These are phyloP conservation scores for Cryptotermes secundus DNA, from an alignment of 1,140 invertebrate species.

Conservation along the genomic window DNA sequence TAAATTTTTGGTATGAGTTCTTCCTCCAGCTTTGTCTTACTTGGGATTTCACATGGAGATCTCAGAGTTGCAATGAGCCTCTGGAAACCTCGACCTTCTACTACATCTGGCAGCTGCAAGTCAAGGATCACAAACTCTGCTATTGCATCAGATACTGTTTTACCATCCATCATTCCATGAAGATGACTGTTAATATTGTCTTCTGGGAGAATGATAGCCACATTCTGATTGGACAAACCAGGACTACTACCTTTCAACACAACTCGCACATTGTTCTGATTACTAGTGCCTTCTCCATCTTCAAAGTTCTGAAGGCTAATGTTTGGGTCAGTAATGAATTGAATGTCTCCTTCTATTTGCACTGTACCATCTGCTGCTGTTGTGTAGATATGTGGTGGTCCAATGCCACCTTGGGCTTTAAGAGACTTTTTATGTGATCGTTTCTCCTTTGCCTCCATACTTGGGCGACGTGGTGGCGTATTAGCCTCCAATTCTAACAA, in stretches of 20 bases:
- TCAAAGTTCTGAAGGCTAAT: constrained; percentile 45
- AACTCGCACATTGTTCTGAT: constrained; percentile 40
- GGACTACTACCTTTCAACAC: constrained; percentile 43
- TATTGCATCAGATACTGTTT: constrained; percentile 50
- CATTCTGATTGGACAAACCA: constrained; percentile 41
- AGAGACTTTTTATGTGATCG: constrained; percentile 47
- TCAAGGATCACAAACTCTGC: constrained; percentile 54
- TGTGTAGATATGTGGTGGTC: constrained; percentile 47
- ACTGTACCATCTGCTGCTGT: constrained; percentile 52
- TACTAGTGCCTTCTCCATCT: constrained; percentile 40
- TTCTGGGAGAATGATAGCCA: constrained; percentile 44
- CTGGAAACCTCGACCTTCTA: constrained; percentile 54
- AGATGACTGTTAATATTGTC: constrained; percentile 39
- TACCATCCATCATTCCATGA: constrained; percentile 40
- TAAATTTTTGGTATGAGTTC: constrained; percentile 55
- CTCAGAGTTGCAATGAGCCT: constrained; percentile 51
- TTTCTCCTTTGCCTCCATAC: constrained; percentile 46
- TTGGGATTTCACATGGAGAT: constrained; percentile 56
- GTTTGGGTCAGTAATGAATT: constrained; percentile 50
- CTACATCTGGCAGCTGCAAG: constrained; percentile 52
- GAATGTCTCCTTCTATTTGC: constrained; percentile 51
- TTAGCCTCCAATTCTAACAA: constrained; percentile 50
- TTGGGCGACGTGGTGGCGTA: constrained; percentile 30
- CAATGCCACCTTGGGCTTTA: constrained; percentile 38
- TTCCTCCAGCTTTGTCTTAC: constrained; percentile 52